A percentile compares a stretch with the other conserved stretches of the same genome.
phyloP scores from a whole-genome alignment of 2,888 invertebrate species.

The Busseola fusca region DNA sequence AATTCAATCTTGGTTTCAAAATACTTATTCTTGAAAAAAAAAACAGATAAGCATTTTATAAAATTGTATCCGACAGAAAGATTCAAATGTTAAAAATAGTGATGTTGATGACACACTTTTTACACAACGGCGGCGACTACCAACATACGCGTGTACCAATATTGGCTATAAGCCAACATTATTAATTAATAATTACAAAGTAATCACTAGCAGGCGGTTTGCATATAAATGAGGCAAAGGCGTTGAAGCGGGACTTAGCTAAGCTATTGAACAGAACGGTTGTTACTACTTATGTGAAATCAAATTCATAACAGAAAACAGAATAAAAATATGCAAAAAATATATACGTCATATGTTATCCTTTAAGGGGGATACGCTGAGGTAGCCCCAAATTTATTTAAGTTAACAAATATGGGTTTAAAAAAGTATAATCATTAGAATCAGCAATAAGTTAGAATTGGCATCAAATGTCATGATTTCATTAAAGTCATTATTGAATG shows the following conservation, averaged over 20 bases:
- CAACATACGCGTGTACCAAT: constrained; percentile 30
- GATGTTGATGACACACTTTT: background rate
- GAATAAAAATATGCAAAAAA: constrained; percentile 6
- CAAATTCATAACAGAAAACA: constrained; percentile 14
- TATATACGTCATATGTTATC: constrained; percentile 6
- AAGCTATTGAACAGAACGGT: constrained; percentile 18
- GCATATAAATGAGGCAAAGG: constrained; percentile 39
- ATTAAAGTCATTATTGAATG: background rate
- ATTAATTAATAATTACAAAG: constrained; percentile 47
- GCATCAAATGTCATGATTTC: background rate
- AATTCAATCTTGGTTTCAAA: constrained; percentile 1
- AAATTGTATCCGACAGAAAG: background rate
- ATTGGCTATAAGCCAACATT: constrained; percentile 46
- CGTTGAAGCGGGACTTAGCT: constrained; percentile 33
- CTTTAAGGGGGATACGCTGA: background rate
- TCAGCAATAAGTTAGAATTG: background rate
- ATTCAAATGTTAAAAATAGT: constrained; percentile 17
- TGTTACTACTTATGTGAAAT: constrained; percentile 27
- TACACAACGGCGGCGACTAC: constrained; percentile 30
- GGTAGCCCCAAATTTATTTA: background rate
- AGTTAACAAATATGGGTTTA: background rate
- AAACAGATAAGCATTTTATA: background rate
- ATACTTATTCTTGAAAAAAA: background rate
- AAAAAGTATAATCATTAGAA: background rate
- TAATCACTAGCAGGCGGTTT: constrained; percentile 36